Conservation (phyloP, 2,888 invertebrate species). For the Meghimatium bilineatum region DNA sequence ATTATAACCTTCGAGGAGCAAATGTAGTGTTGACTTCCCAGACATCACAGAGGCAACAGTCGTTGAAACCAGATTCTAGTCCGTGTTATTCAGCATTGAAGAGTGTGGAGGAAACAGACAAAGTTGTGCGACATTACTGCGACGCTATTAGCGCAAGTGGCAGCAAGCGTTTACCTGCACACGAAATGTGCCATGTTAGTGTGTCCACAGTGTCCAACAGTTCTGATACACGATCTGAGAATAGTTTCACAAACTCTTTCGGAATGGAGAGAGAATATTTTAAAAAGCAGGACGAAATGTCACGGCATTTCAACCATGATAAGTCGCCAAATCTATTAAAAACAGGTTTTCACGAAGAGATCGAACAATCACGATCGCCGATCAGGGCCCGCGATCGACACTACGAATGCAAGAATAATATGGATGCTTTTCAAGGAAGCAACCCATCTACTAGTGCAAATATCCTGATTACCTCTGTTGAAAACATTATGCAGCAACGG, state of each 20-base stretch:
- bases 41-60: background rate
- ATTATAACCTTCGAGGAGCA: background rate
- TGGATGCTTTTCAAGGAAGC: too few relatives aligned
- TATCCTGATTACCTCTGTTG: background rate
- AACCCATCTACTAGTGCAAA: background rate
- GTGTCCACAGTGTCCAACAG: background rate
- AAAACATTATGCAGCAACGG: slow-evolving; percentile 16
- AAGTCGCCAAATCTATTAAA: background rate
- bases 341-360: background rate
- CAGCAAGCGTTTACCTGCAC: background rate
- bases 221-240: background rate
- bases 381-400: background rate
- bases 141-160: slow-evolving; percentile 25
- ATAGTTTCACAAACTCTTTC: background rate
- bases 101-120: background rate
- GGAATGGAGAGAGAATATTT: background rate
- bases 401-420: background rate
- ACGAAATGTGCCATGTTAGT: background rate
- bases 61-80: too few relatives aligned
- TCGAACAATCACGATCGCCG: background rate
- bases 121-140: slow-evolving; percentile 12
- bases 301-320: too few relatives aligned
- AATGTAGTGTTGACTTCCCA: background rate
- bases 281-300: background rate
- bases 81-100: background rate